A percentile compares a stretch with the other conserved stretches of the same genome.
These are phyloP conservation scores for Oophaga pumilio DNA, from an alignment of 2,113 vertebrate species.

Conservation along the genomic window DNA sequence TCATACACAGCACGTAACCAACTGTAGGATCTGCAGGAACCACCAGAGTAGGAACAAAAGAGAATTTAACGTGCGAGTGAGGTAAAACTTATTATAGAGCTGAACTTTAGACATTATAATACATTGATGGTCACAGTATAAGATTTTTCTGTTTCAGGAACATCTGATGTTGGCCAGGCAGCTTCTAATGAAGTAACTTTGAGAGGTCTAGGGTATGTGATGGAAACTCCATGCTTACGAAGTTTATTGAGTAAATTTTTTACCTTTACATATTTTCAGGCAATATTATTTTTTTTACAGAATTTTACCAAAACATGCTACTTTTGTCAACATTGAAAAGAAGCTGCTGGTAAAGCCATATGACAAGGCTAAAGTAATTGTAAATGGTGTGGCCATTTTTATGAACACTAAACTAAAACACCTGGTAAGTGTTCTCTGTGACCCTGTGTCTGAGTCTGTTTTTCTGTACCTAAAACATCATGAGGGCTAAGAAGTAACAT, in stretches of 20 bases:
- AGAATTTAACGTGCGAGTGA: no score
- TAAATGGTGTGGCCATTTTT: conserved; percentile 76
- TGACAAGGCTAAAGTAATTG: conserved; percentile 74
- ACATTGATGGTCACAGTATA: neutral
- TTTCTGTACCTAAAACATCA: no score
- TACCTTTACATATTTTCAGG: neutral
- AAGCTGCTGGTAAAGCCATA: conserved; percentile 73
- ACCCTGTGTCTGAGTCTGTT: no score
- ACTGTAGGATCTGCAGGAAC: no score
- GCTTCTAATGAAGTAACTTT: conserved; percentile 72
- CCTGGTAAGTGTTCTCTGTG: conserved; percentile 70
- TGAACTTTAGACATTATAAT: neutral
- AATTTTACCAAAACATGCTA: conserved; percentile 82
- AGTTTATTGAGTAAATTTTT: neutral
- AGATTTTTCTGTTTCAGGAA: conserved; percentile 69
- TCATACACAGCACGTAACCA: no score
- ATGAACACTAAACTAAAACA: conserved; percentile 77
- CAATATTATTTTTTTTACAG: conserved; percentile 64
- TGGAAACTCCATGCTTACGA: neutral
- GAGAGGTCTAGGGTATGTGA: conserved; percentile 82
- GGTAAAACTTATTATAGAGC: neutral
- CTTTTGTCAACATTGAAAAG: conserved; percentile 76
- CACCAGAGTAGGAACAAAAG: no score
- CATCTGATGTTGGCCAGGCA: conserved; percentile 76
- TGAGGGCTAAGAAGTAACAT: no score